Base-by-base conservation (phyloP, 2,888 invertebrate species). In the Macrosiphum euphorbiae region DNA sequence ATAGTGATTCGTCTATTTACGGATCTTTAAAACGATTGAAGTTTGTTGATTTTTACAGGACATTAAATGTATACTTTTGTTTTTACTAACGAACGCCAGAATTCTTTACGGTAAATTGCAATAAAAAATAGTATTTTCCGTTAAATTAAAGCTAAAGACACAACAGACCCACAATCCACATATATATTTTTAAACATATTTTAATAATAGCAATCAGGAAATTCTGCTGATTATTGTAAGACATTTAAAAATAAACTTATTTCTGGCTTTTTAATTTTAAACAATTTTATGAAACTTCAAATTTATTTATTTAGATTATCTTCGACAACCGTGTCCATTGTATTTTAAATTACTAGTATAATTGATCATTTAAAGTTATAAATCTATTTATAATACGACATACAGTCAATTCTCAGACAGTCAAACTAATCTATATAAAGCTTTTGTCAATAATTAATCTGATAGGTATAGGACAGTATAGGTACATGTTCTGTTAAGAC, bases 71-170 rank as follows among this genome's bases (percentile, higher is more conserved):
- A 52, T 67, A 67, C 41, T 92, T 92, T 88, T 61, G 86, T 91
- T 67, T 67, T 41, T 87, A 26, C 11, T 50, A 10, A 61, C 11
- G 5, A 28, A 67, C 41, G 92, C 92, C 92, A 92, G 58, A 67
- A 88, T 52, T 88, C 16, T 88, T 35, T 67, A 92, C 92, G 92
- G 92, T 52, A 50, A 67, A 88, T 92, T 92, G 41, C n/a, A 52
- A 50, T 92, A 67, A 92, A 88, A 92, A 92, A 92, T 92, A 67
- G 52, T 52, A 88, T 92, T 92, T 92, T 88, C 52, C 88, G 61
- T 92, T 50, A 92, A 50, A 92, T 88, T 28, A 67, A 92, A 86
- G 28, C 44, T 44, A 89, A 89, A 58, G 3, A 44, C 28, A 90
- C 52, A 20, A 55, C 55, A 55, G 3, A 24, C 55, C 20, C 52